Evolutionary conservation across 2,797 vertebrate species (phyloP), one percentile per base, ranked within the genome.

Genomic region (Lycodopsis pacificus): DNA sequence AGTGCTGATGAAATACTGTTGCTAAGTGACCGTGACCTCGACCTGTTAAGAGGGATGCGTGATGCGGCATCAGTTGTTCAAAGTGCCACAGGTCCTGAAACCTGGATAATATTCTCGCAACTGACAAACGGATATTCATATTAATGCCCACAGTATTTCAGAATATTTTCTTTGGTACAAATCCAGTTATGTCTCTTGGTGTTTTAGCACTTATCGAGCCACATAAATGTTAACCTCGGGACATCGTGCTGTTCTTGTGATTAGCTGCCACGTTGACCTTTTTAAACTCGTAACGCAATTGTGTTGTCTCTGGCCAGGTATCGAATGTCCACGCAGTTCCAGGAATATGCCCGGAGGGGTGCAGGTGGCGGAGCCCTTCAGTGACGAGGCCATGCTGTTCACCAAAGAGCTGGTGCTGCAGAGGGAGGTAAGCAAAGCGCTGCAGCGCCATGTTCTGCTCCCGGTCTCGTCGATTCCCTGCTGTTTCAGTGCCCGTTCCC

Each of bases 361-460:
- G 58, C 97, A 97, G 90, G 96, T 97, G 83, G 97, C 97, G 0
- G 98, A 99, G 56, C 97, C 98, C 17, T 99, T 97, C 96, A 99
- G 97, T n/a, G 96, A 99, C 17, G 97, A 99, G 85, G 98, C 98
- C 84, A 95, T 92, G 13, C 93, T 95, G 77, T 98, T 98, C 94
- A 98, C 98, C 90, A 99, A 99, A 95, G 98, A 99, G 87, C 95
- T 99, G 88, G 98, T 99, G 83, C 90, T 99, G 82, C 98, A 99
- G 77, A 90, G 97, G 71, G 98, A 99, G 97, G 98, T 99, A 96
- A 92, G 96, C 58, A 38, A 30, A 34, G 32, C 32, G 32, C 22
- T 27, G 15, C 46, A 32, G 30, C 76, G 19, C 46, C 46, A 34
- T 51, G 4, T 51, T 70, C 65, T 57, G 73, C 46, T 71, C 44